phyloP scores from a whole-genome alignment of 2,797 vertebrate genomes.

The Rhadinocentrus ornatus region DNA sequence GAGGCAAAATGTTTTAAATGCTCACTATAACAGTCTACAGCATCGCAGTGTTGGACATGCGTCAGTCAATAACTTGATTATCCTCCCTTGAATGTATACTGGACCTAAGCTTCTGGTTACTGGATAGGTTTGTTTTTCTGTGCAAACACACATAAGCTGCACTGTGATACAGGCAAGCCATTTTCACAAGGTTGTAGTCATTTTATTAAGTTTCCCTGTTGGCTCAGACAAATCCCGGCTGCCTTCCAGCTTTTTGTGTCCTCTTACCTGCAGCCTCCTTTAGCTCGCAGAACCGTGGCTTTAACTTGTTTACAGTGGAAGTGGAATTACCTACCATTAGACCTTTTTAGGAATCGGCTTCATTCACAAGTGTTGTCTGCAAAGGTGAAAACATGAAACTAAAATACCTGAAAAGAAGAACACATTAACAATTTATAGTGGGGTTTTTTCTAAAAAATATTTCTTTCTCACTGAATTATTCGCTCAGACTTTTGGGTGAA shows the following conservation, averaged over 20 bases:
- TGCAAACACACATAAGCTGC: no score
- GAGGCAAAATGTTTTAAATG: no score
- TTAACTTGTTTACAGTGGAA: conserved; percentile 29
- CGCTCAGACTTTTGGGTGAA: conserved; percentile 18
- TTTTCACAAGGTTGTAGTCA: not conserved
- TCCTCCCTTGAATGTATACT: no score
- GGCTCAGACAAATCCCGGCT: not conserved
- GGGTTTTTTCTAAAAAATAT: conserved; percentile 14
- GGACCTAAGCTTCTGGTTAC: no score
- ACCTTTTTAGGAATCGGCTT: conserved; percentile 9
- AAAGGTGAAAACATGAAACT: conserved; percentile 25
- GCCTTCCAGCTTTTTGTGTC: not conserved
- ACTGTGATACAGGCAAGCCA: no score
- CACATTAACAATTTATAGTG: not conserved
- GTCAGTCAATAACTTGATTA: no score
- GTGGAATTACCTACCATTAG: conserved; percentile 32
- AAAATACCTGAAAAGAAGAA: not conserved
- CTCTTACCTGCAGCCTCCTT: conserved; percentile 34
- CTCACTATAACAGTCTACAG: no score
- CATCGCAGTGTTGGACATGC: no score
- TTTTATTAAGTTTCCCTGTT: conserved; percentile 20
- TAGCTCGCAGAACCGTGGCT: conserved; percentile 21
- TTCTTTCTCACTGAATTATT: conserved; percentile 24
- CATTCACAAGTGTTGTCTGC: conserved; percentile 8
- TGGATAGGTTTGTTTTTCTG: no score